These are phyloP conservation scores for Apoderus coryli DNA, from an alignment of 2,888 invertebrate genomes.

Conservation along the genomic window DNA sequence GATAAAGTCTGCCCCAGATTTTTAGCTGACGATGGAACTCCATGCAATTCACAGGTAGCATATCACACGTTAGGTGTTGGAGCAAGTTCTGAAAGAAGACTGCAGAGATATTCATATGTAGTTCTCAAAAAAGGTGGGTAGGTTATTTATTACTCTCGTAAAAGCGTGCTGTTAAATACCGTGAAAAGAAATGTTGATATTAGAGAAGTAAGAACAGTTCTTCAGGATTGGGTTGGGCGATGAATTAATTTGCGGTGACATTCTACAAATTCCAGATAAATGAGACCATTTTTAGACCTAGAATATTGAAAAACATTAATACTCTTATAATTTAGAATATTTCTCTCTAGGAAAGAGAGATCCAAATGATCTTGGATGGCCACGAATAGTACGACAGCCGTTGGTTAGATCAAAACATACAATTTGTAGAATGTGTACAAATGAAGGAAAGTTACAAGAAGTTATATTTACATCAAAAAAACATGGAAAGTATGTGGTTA, in stretches of 20 bases:
- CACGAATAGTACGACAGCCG: conserved; percentile 61
- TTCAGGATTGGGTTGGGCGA: too few relatives aligned
- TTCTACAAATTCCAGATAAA: too few relatives aligned
- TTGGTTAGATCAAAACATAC: conserved; percentile 54
- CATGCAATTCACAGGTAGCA: conserved; percentile 62
- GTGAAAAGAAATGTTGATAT: too few relatives aligned
- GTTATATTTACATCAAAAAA: conserved; percentile 61
- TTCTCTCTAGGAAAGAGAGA: conserved; percentile 31
- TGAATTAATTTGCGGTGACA: too few relatives aligned
- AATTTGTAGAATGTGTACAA: conserved; percentile 65
- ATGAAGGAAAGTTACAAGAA: conserved; percentile 57
- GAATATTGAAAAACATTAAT: too few relatives aligned
- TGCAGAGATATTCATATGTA: conserved; percentile 62
- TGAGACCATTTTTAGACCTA: too few relatives aligned
- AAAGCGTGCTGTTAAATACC: conserved; percentile 9
- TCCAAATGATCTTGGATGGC: conserved; percentile 50
- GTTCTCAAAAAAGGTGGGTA: conserved; percentile 64
- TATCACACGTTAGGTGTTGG: conserved; percentile 45
- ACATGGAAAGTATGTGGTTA: conserved; percentile 51
- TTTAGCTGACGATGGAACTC: conserved; percentile 44
- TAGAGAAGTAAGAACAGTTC: too few relatives aligned
- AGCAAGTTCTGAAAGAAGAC: conserved; percentile 30
- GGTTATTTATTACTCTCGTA: conserved; percentile 1
- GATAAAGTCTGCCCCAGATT: conserved; percentile 64
- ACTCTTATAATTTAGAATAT: too few relatives aligned